Percentiles rank a stretch among this genome's conserved stretches.
These are phyloP conservation scores for Delphinus delphis DNA, from an alignment of 2,113 vertebrate genomes.

Conservation along the genomic window DNA sequence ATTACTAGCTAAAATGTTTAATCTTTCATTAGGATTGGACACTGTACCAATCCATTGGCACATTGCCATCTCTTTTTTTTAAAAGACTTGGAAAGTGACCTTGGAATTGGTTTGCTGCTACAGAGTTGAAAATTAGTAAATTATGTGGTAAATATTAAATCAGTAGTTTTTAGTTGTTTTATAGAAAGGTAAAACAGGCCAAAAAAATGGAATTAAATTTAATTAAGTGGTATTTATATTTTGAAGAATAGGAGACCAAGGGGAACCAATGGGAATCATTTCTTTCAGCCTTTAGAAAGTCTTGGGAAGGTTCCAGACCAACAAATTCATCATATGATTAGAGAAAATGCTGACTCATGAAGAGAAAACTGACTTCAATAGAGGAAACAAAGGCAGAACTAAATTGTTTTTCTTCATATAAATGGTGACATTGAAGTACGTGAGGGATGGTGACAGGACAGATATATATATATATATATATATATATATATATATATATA, in stretches of 20 bases:
- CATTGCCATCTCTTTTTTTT: neutral
- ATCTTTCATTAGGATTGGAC: constrained; percentile 66
- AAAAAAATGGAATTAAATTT: neutral
- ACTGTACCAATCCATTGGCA: constrained; percentile 40
- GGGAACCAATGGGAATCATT: neutral
- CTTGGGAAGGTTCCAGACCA: neutral
- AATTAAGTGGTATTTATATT: neutral
- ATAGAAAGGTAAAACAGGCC: constrained; percentile 6
- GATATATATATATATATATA: neutral
- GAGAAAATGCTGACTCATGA: constrained; percentile 25
- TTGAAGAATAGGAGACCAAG: neutral
- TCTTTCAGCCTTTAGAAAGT: constrained; percentile 43
- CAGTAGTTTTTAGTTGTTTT: neutral
- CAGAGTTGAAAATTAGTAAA: constrained; percentile 6
- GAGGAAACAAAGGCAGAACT: neutral
- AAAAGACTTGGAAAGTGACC: constrained; percentile 58
- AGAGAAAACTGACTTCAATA: neutral
- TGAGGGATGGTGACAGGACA: neutral
- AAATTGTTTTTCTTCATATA: neutral
- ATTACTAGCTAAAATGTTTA: constrained; percentile 65
- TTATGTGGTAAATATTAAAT: constrained; percentile 1
- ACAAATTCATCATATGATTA: neutral
- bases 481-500: neutral
- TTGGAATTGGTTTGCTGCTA: constrained; percentile 45
- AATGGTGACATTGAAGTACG: neutral